Evolutionary conservation across 2,888 invertebrate genomes (phyloP).

Genomic region (Seira sanloemensis): DNA sequence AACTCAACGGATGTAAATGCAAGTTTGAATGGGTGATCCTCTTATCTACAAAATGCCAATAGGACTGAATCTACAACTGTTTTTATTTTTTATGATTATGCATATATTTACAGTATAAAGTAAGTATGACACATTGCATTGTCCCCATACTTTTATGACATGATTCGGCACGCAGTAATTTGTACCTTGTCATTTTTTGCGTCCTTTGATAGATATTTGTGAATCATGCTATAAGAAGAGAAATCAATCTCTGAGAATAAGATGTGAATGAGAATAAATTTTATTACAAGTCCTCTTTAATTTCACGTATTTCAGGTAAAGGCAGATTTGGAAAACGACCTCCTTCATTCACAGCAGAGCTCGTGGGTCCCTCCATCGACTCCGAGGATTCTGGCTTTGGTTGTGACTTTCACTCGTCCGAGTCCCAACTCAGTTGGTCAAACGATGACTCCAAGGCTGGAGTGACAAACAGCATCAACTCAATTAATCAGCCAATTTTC

Average conservation of each 20-base stretch:
- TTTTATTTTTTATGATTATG: background rate
- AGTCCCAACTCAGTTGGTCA: constrained; percentile 70
- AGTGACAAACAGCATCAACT: constrained; percentile 21
- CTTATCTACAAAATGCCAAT: too few species aligned
- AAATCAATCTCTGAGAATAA: background rate
- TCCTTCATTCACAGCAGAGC: constrained; percentile 58
- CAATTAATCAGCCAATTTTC: constrained; percentile 46
- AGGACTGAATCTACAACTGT: too few species aligned
- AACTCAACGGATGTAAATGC: background rate
- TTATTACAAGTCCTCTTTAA: background rate
- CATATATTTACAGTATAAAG: too few species aligned
- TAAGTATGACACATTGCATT: background rate
- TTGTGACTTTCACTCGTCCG: constrained; percentile 82
- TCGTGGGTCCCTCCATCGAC: constrained; percentile 78
- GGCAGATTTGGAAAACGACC: constrained; percentile 72
- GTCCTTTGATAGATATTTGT: background rate
- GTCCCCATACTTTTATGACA: background rate
- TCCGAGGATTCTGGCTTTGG: constrained; percentile 94
- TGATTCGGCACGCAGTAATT: background rate
- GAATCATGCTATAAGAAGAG: background rate
- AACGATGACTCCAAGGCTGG: constrained; percentile 61
- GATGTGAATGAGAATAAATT: background rate
- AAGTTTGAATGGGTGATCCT: background rate
- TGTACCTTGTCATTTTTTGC: background rate
- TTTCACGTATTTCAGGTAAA: constrained; percentile 65